Base-by-base conservation (phyloP, 2,113 vertebrate species). In the Tenebrosternarchus preto region DNA sequence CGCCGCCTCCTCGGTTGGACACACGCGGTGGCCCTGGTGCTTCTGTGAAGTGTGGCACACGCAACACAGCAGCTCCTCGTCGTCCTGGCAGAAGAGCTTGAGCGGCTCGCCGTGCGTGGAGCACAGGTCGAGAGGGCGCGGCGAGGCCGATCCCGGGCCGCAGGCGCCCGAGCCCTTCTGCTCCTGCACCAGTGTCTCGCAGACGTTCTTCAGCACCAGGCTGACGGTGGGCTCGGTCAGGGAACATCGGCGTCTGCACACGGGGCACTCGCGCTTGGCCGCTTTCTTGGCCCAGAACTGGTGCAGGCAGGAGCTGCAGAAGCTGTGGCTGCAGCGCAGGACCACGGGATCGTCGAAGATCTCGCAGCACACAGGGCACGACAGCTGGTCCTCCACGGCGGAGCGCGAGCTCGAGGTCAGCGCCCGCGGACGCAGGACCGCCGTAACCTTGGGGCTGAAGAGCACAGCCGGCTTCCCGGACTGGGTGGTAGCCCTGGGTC, bases 311-410 rank as follows among this genome's bases (percentile, higher is more conserved):
- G 60, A 73, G 5, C 88, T 85, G 83, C 94, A 95, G 90, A 95
- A 94, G 82, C 92, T 94, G 89, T 95, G 94, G 85, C 91, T 94
- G 84, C 94, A 95, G 81, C 93, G 92, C 5, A 95, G 93, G 29
- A 93, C 92, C 66, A 94, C 93, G 0, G 94, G 94, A 7, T 94
- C 93, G 24, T 68, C 85, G 85, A 93, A 95, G 76, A 94, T 92
- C 77, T 94, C 92, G 0, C 91, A 93, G 87, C 94, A 95, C 55
- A 95, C 83, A 0, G 94, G 85, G 82, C 94, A 95, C 1, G 92
- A 92, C 20, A 93, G 84, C 69, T 94, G 92, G 5, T 94, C 91
- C 78, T 93, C 93, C 83, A 92, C 87, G 5, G 27, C 67, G 0
- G 76, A 64, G 77, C 92, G 69, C 27, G 89, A 88, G n/a, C 79